Conservation (phyloP, 2,888 invertebrate genomes). For the Hyles lineata region DNA sequence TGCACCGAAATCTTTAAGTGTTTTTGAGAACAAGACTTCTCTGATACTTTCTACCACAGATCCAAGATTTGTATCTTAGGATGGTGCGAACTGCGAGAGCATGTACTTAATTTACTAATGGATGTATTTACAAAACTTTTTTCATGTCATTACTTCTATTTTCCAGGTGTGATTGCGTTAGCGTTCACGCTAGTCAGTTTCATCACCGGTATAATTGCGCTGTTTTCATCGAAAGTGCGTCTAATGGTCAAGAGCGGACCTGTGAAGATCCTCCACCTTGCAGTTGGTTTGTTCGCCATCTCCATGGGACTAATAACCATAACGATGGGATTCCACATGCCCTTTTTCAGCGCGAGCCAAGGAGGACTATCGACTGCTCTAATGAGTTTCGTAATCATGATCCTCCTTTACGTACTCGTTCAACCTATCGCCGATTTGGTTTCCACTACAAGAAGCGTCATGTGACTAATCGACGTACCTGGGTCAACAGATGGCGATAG, state of each 20-base stretch:
- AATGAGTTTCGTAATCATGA: slow-evolving; percentile 66
- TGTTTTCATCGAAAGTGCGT: slow-evolving; percentile 81
- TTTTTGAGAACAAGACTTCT: no score
- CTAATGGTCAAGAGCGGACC: slow-evolving; percentile 76
- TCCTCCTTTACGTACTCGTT: slow-evolving; percentile 63
- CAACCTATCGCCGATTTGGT: slow-evolving; percentile 73
- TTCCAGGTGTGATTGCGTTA: slow-evolving; percentile 79
- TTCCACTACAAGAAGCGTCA: slow-evolving; percentile 60
- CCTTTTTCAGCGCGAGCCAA: slow-evolving; percentile 60
- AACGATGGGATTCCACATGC: slow-evolving; percentile 74
- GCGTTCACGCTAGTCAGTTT: slow-evolving; percentile 75
- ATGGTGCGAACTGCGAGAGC: no score
- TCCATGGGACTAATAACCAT: slow-evolving; percentile 80
- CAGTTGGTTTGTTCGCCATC: slow-evolving; percentile 80
- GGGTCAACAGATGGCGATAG: slow-evolving; percentile 67
- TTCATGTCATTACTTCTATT: no score
- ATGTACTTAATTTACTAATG: no score
- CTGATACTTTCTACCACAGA: no score
- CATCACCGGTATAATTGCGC: slow-evolving; percentile 76
- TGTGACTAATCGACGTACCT: slow-evolving; percentile 65
- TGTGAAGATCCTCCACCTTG: slow-evolving; percentile 79
- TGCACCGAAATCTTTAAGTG: no score
- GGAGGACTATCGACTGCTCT: slow-evolving; percentile 66
- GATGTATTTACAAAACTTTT: no score
- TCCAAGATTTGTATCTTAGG: no score